Conservation (phyloP, 2,797 vertebrate species). For the Cynopterus sphinx region DNA sequence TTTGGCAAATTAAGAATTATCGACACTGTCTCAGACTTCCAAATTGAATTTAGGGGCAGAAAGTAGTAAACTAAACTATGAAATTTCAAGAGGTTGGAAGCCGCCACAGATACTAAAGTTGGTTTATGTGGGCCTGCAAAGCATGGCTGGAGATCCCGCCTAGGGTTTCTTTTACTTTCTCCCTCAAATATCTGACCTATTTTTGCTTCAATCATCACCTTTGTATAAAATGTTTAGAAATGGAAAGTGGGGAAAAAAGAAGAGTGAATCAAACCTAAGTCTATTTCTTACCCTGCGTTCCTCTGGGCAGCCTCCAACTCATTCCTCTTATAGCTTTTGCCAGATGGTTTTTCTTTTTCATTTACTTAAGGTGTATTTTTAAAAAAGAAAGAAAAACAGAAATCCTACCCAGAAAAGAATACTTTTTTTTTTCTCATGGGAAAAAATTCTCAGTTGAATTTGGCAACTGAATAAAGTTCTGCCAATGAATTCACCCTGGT, state of each 20-base stretch:
- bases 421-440: conserved; percentile 47
- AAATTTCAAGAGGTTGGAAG: not conserved
- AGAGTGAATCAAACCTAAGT: not conserved
- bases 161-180: not conserved
- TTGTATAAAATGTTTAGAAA: conserved; percentile 14
- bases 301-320: not conserved
- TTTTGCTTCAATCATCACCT: conserved; percentile 34
- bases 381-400: not conserved
- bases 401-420: not conserved
- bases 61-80: not conserved
- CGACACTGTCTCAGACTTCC: not conserved
- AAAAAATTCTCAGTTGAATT: conserved; percentile 59
- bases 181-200: conserved; percentile 19
- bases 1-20: not conserved
- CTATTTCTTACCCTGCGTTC: conserved; percentile 15
- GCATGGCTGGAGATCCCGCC: not conserved
- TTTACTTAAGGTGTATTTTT: conserved; percentile 31
- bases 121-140: not conserved
- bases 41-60: not conserved
- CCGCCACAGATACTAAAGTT: rapidly evolving
- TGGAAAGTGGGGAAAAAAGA: not conserved
- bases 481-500: conserved; percentile 53
- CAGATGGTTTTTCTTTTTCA: conserved; percentile 53
- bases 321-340: conserved; percentile 35
- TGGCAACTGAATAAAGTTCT: conserved; percentile 55